Evolutionary conservation across 2,797 vertebrate genomes (phyloP), one percentile per base, ranked within the genome.

Genomic region (Syngnathus rostellatus): DNA sequence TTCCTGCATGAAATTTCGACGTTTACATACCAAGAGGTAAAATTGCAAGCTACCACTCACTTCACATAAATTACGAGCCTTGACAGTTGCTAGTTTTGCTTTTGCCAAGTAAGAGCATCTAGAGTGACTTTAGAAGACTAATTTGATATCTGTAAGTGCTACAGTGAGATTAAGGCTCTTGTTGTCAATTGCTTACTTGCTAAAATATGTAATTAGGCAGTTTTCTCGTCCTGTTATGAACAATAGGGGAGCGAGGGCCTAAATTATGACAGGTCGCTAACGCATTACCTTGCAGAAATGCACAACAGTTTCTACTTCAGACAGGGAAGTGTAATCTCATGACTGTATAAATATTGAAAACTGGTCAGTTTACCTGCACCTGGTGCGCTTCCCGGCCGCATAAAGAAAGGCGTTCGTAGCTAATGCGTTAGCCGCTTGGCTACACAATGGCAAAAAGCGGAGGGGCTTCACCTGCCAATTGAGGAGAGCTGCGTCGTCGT

Each of bases 331-430:
- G 0, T 0, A 7, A 0, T 1, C 1, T 6, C 14, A 6, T 50
- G 6, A 11, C 14, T 31, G 17, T 63, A 43, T 1, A n/a, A 2
- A 6, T 31, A 7, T 2, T 10, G 45, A 3, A 41, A 39, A 0
- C 23, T 31, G n/a, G 0, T 3, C 1, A 2, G 5, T 72, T 88
- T 89, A 93, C 91, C 91, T 91, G 90, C 84, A 81, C 71, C 46
- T 66, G 60, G 58, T 66, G 25, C 70, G 79, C 75, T 73, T 77
- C 50, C 70, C 73, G 68, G 63, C 67, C 68, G 64, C 66, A 64
- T 67, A 63, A 64, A 76, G 69, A 68, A 45, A 41, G 46, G 57
- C 61, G 69, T 54, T 51, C 8, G 63, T 40, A 45, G 57, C 45
- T 50, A 71, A 43, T 70, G 53, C 41, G 39, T 55, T 66, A 66